phyloP scores from a whole-genome alignment of 2,888 invertebrate genomes.

The Drosophila lutescens region DNA sequence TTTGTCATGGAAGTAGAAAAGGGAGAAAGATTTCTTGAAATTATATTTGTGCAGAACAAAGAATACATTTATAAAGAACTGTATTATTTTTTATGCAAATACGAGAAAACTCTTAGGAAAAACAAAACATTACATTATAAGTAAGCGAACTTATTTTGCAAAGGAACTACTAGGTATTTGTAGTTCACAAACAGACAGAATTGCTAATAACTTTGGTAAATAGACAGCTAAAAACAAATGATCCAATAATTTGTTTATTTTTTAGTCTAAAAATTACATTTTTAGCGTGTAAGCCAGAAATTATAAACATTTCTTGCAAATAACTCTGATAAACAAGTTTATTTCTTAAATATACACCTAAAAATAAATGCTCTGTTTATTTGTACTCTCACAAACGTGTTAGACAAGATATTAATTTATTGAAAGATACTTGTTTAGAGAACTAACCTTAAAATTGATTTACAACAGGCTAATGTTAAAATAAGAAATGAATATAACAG shows the following conservation, averaged over 20 bases:
- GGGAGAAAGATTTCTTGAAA: neutral
- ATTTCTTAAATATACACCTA: neutral
- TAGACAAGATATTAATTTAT: neutral
- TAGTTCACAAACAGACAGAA: too few species aligned
- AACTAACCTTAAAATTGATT: too few species aligned
- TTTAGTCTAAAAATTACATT: neutral
- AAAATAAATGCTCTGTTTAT: neutral
- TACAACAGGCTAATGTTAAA: too few species aligned
- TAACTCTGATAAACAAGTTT: neutral
- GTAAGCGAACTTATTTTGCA: too few species aligned
- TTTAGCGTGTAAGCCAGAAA: neutral
- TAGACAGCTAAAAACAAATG: too few species aligned
- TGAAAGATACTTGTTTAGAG: neutral
- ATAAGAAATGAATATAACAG: neutral
- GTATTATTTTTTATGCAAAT: neutral
- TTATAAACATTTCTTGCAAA: neutral
- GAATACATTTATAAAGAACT: neutral
- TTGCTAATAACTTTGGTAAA: neutral
- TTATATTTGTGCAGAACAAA: constrained; percentile 3
- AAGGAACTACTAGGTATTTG: too few species aligned
- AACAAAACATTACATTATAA: neutral
- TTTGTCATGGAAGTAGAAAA: constrained; percentile 4
- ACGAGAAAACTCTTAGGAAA: neutral
- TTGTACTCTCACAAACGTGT: too few species aligned
- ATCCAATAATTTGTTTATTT: neutral